phyloP scores from a whole-genome alignment of 1,140 invertebrate species.

The Orius laevigatus region DNA sequence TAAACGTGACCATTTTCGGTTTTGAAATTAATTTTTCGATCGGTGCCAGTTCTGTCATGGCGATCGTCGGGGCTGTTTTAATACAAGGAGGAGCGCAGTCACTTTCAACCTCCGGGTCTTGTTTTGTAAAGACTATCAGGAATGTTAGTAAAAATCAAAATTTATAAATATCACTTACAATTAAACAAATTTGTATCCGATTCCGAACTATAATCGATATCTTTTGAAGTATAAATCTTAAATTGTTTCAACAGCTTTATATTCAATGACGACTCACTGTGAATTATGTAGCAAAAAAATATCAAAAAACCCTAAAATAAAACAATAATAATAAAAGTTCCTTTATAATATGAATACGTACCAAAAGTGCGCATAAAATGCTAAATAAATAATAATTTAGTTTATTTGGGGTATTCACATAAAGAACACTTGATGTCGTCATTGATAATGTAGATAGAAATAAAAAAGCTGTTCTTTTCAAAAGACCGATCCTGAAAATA shows the following conservation, averaged over 20 bases:
- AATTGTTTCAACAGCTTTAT: slow-evolving; percentile 19
- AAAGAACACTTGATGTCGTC: slow-evolving; percentile 39
- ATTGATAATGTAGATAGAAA: slow-evolving; percentile 36
- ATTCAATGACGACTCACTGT: slow-evolving; percentile 27
- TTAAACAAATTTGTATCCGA: slow-evolving; percentile 32
- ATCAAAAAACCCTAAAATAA: slow-evolving; percentile 30
- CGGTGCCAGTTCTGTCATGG: slow-evolving; percentile 11
- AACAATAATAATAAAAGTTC: slow-evolving; percentile 13
- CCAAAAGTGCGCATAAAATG: slow-evolving; percentile 36
- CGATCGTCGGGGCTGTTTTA: slow-evolving; percentile 1
- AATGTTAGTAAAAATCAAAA: slow-evolving; percentile 21
- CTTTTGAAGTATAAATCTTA: slow-evolving; percentile 17
- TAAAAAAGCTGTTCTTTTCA: slow-evolving; percentile 37
- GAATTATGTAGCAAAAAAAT: slow-evolving; percentile 32
- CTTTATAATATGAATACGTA: slow-evolving; percentile 26
- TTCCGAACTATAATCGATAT: slow-evolving; percentile 28
- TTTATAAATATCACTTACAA: slow-evolving; percentile 27
- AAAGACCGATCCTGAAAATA: slow-evolving; percentile 33
- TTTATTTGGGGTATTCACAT: slow-evolving; percentile 37
- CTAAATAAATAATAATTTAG: slow-evolving; percentile 40
- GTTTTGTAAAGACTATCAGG: slow-evolving; percentile 23
- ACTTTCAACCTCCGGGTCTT: slow-evolving; percentile 23
- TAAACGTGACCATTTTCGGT: slow-evolving; percentile 14
- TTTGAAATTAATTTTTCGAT: background rate
- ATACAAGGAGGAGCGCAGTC: slow-evolving; percentile 19